Evolutionary conservation across 2,113 vertebrate genomes (phyloP).

Genomic region (Oriolus oriolus): DNA sequence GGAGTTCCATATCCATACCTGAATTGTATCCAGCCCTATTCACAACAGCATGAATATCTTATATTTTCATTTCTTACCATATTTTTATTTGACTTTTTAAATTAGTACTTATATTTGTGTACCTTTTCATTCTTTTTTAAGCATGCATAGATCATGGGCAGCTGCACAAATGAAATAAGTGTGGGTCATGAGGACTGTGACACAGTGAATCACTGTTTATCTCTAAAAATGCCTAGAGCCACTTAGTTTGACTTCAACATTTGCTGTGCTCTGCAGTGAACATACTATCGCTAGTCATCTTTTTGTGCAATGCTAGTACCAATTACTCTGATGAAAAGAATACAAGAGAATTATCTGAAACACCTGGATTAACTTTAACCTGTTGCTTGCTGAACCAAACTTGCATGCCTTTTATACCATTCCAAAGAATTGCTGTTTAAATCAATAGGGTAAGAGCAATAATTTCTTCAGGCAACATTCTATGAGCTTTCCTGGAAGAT

Average conservation of each 20-base stretch:
- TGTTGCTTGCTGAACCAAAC: neutral
- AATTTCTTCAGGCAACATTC: neutral
- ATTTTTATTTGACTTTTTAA: neutral
- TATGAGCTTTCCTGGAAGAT: neutral
- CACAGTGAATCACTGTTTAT: conserved; percentile 29
- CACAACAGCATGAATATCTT: neutral
- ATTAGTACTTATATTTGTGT: neutral
- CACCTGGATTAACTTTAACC: neutral
- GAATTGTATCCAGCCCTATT: neutral
- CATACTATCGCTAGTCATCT: neutral
- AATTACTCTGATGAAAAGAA: neutral
- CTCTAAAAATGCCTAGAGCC: neutral
- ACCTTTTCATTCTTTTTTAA: neutral
- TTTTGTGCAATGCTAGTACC: neutral
- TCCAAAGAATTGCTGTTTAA: neutral
- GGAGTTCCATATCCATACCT: neutral
- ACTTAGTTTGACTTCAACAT: conserved; percentile 1
- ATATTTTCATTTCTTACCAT: neutral
- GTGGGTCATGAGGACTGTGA: neutral
- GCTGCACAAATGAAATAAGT: neutral
- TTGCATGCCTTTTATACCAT: neutral
- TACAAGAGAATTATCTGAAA: neutral
- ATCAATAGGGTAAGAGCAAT: neutral
- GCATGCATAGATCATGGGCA: neutral
- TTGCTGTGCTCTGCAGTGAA: neutral